phyloP scores from a whole-genome alignment of 2,888 invertebrate genomes.

The Lithophane ornitopus region DNA sequence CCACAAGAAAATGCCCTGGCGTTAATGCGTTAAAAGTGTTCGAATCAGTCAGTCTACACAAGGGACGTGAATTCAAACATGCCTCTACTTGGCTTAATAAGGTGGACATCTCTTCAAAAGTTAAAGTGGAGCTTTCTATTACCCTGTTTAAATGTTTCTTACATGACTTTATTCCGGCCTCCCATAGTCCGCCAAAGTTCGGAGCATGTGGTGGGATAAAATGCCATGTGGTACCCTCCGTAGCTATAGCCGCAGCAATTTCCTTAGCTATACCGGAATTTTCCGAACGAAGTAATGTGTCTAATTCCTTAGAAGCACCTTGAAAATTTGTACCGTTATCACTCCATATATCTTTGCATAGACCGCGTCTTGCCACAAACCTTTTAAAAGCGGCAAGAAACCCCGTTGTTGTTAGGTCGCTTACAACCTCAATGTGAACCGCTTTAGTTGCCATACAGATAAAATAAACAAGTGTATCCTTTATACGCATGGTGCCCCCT shows the following conservation, averaged over 20 bases:
- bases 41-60: not conserved
- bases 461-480: not conserved
- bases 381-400: slow-evolving; percentile 5
- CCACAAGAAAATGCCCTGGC: not conserved
- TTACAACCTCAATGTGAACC: not conserved
- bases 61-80: not conserved
- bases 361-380: slow-evolving; percentile 10
- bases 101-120: not conserved
- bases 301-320: too few relatives aligned
- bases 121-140: not conserved
- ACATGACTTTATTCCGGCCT: too few relatives aligned
- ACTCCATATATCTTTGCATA: slow-evolving; percentile 5
- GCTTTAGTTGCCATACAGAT: not conserved
- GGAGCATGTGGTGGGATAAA: too few relatives aligned
- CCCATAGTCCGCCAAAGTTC: too few relatives aligned
- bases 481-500: not conserved
- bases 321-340: slow-evolving; percentile 1
- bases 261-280: too few relatives aligned
- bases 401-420: not conserved
- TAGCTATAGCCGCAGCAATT: too few relatives aligned
- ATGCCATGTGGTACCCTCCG: too few relatives aligned
- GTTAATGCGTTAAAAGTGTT: not conserved
- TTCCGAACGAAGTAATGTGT: too few relatives aligned
- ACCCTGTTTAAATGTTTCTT: too few relatives aligned
- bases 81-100: slow-evolving; percentile 1